Conservation (phyloP, 2,888 invertebrate genomes). For the Tetragnatha montana region DNA sequence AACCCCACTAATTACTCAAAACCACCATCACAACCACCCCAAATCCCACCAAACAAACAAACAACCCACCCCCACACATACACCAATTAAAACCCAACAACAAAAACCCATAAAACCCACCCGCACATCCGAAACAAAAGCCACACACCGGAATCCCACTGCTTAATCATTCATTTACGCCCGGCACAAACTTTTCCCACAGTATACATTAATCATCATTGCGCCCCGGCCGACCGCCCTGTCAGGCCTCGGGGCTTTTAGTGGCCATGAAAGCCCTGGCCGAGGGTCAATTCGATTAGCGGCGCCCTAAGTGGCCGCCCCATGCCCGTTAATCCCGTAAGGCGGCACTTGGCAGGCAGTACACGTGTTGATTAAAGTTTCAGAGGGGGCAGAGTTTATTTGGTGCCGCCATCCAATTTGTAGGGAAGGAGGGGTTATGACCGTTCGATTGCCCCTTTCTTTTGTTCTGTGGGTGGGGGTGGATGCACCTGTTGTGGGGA, state of each 20-base stretch:
- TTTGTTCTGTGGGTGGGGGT: no score
- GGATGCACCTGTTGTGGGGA: no score
- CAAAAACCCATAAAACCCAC: not conserved
- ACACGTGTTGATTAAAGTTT: conserved; percentile 70
- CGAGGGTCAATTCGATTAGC: conserved; percentile 68
- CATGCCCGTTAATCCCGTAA: conserved; percentile 66
- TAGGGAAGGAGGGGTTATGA: no score
- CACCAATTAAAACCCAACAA: not conserved
- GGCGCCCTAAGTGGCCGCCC: conserved; percentile 8
- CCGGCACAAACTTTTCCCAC: conserved; percentile 31
- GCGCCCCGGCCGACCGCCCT: conserved; percentile 43
- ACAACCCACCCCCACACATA: not conserved
- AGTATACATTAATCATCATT: conserved; percentile 64
- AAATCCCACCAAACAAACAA: not conserved
- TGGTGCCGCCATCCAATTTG: conserved; percentile 2
- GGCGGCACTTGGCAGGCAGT: conserved; percentile 68
- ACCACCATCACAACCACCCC: no score
- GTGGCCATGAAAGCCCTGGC: conserved; percentile 64
- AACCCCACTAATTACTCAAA: no score
- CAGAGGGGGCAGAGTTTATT: conserved; percentile 47
- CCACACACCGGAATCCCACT: conserved; percentile 52
- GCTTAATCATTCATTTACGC: conserved; percentile 59
- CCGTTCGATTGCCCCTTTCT: no score
- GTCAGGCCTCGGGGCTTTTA: conserved; percentile 60
- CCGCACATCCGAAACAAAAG: conserved; percentile 2